Evolutionary conservation across 2,888 invertebrate genomes (phyloP), one percentile per base, ranked within the genome.

Genomic region (Athrips mouffetella): DNA sequence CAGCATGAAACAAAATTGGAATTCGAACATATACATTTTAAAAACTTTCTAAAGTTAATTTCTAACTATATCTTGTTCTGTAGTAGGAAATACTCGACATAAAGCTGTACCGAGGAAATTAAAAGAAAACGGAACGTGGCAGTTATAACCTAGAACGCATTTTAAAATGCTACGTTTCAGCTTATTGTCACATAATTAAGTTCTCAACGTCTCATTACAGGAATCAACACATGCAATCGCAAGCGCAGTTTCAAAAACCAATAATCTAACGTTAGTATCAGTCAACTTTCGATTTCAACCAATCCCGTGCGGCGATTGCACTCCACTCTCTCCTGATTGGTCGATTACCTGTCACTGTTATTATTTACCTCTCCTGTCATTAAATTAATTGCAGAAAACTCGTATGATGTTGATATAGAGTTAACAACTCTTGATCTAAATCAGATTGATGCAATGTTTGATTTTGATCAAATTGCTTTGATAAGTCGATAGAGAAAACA

Each of bases 221-320:
- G 3, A 45, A 18, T 39, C 52, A 58, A 54, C 41, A 50, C 30
- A 51, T 49, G 50, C 55, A 55, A 48, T 52, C 45, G 49, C 59
- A 46, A 48, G 53, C 23, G 50, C 51, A 44, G 60, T 42, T 54
- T 63, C 59, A 67, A 71, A 63, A 70, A 69, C 63, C 63, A 69
- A 69, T 70, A 62, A 67, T 62, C 61, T 57, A 37, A 54, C 48
- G 49, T 39, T 45, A 53, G 49, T 55, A 63, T 59, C 61, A 58
- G 60, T 52, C 59, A 61, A 67, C 78, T 78, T 79, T 76, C 78
- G 66, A 65, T 77, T 74, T 70, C 65, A 63, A 60, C 67, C 65
- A 65, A 69, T 72, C 65, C 58, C 60, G 61, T 60, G 62, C 50
- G 49, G 52, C 55, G 60, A 67, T 66, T 60, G 63, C 62, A 65